A percentile compares a stretch with the other conserved stretches of the same genome.
Conservation (phyloP, 2,888 invertebrate species). For the Lochmaea crataegi region DNA sequence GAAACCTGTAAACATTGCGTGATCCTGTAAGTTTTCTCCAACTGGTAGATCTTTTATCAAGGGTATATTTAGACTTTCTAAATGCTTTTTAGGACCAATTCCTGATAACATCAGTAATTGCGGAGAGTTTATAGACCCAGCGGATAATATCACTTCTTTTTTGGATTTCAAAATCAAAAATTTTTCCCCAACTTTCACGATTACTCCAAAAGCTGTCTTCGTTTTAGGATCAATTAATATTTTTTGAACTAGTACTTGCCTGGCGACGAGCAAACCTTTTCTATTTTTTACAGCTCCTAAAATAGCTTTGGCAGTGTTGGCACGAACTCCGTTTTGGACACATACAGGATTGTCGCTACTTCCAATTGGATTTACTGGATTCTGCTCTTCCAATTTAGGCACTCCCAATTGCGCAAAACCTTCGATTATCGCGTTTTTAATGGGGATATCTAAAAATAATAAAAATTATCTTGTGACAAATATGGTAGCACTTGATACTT, state of each 20-base stretch:
- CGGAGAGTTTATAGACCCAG: constrained; percentile 75
- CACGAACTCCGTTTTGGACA: constrained; percentile 62
- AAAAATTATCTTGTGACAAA: too few relatives aligned
- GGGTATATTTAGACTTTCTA: constrained; percentile 65
- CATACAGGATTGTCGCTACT: constrained; percentile 50
- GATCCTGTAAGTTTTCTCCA: constrained; percentile 71
- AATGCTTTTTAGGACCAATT: constrained; percentile 68
- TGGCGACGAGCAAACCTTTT: constrained; percentile 71
- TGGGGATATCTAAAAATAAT: constrained; percentile 43
- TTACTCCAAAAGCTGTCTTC: constrained; percentile 65
- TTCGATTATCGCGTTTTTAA: constrained; percentile 53
- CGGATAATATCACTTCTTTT: constrained; percentile 74
- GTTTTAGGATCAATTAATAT: constrained; percentile 66
- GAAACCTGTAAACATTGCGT: constrained; percentile 61
- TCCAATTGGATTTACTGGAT: constrained; percentile 51
- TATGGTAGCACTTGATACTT: too few relatives aligned
- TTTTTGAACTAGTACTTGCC: constrained; percentile 66
- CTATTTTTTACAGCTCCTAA: constrained; percentile 68
- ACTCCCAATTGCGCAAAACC: constrained; percentile 52
- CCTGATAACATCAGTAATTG: constrained; percentile 78
- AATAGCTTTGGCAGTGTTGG: constrained; percentile 78
- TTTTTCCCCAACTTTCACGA: constrained; percentile 59
- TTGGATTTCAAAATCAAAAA: constrained; percentile 61
- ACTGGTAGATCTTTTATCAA: constrained; percentile 66
- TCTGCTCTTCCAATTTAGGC: constrained; percentile 45